A percentile compares a stretch with the other conserved stretches of the same genome.
These are phyloP conservation scores for Agrotis clavis DNA, from an alignment of 2,888 invertebrate species.

Conservation along the genomic window DNA sequence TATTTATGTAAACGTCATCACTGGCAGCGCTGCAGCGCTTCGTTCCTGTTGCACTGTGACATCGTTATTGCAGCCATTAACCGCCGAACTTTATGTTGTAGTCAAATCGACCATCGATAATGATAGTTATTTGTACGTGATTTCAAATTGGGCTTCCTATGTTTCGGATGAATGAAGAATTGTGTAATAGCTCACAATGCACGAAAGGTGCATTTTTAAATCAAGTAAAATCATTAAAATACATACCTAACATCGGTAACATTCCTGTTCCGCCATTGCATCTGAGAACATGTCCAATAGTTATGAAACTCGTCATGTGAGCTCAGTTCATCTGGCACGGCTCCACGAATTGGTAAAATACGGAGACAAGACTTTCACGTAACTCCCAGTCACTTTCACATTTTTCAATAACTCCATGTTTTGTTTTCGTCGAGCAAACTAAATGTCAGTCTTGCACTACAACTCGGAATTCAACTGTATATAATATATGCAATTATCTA, in stretches of 20 bases:
- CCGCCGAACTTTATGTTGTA: neutral
- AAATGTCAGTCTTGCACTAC: too few relatives aligned
- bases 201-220: neutral
- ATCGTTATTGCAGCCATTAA: conserved; percentile 32
- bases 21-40: conserved; percentile 6
- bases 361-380: neutral
- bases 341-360: neutral
- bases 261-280: neutral
- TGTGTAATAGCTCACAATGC: too few relatives aligned
- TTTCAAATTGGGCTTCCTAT: neutral
- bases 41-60: conserved; percentile 21
- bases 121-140: conserved; percentile 2
- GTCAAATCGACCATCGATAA: neutral
- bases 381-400: conserved; percentile 8
- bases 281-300: neutral
- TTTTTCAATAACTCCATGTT: conserved; percentile 16
- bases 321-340: conserved; percentile 1
- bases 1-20: conserved; percentile 50
- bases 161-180: too few relatives aligned
- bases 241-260: too few relatives aligned
- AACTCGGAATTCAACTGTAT: too few relatives aligned
- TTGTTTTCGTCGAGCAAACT: neutral
- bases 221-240: neutral
- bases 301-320: conserved; percentile 1
- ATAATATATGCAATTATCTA: conserved; percentile 4